Conservation (phyloP, 1,140 invertebrate genomes). For the Musca vetustissima region DNA sequence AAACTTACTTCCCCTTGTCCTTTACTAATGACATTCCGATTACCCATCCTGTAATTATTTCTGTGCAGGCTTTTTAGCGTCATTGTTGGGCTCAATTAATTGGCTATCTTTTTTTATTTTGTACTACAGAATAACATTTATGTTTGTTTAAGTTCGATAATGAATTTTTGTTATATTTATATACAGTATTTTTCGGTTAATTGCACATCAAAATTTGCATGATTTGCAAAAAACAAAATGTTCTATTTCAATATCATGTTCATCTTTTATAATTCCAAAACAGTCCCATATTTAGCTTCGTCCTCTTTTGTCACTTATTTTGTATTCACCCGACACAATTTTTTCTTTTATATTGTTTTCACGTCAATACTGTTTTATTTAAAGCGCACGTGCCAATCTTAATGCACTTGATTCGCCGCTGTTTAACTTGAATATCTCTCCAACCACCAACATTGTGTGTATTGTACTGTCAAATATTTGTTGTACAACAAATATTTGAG, state of each 20-base stretch:
- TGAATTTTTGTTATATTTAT: slow-evolving; percentile 11
- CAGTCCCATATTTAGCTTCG: slow-evolving; percentile 1
- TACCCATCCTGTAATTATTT: background rate
- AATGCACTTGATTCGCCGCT: too few relatives aligned
- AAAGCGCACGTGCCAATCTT: too few relatives aligned
- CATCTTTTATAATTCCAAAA: background rate
- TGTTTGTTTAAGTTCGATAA: slow-evolving; percentile 12
- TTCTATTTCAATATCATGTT: background rate
- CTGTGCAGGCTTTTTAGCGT: background rate
- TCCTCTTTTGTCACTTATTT: slow-evolving; percentile 10
- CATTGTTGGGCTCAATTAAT: slow-evolving; percentile 1
- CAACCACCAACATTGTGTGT: too few relatives aligned
- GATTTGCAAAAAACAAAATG: slow-evolving; percentile 12
- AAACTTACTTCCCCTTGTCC: background rate
- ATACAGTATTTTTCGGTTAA: too few relatives aligned
- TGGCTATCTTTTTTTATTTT: background rate
- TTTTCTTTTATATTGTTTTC: slow-evolving; percentile 13
- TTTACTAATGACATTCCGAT: slow-evolving; percentile 3
- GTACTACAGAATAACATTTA: background rate
- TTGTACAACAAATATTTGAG: too few relatives aligned
- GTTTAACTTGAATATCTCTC: too few relatives aligned
- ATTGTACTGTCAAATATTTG: too few relatives aligned
- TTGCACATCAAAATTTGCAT: slow-evolving; percentile 13
- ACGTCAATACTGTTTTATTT: too few relatives aligned
- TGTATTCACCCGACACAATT: background rate